Evolutionary conservation across 2,113 vertebrate genomes (phyloP), one percentile per base, ranked within the genome.

Genomic region (Phalacrocorax aristotelis): DNA sequence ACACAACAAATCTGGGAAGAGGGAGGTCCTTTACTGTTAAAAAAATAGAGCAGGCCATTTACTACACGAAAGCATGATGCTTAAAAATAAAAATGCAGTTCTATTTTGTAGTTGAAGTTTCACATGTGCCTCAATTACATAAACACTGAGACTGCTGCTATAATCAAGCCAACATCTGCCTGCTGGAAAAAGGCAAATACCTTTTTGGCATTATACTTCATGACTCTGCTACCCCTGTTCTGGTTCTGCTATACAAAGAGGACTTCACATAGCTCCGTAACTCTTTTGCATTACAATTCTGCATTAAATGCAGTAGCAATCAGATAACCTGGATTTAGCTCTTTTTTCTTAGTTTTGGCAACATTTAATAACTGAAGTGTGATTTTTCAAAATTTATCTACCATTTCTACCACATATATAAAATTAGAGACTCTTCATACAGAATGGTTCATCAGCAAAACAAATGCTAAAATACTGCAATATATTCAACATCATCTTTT

Each of bases 1-100:
- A 99, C 93, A 99, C 98, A 88, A 99, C 98, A 86, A 99, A 99
- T 97, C 99, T 98, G 90, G 99, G 99, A 97, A 99, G 98, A 66
- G 99, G 99, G 94, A 99, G 98, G 96, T 99, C 99, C 95, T 99
- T 99, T 89, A 99, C 99, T 99, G 98, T 95, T 72, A 40, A 51
- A 44, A 83, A 27, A 83, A 61, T 3, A 90, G 26, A 92, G 40
- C 22, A 91, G 26, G 19, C 26, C 29, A 83, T 92, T 93, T 54
- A 94, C 62, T 49, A 85, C 15, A 57, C 11, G 9, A 14, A 85
- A 79, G 4, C 29, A 90, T 15, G 19, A 86, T 21, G 16, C 42
- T 68, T 95, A 52, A 54, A 84, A 93, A 55, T 17, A 79, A 74
- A 85, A 91, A 57, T 2, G 6, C 11, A 36, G 14, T n/a, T 85